These are phyloP conservation scores for Temnothorax nylanderi DNA, from an alignment of 1,140 invertebrate species.

Conservation along the genomic window DNA sequence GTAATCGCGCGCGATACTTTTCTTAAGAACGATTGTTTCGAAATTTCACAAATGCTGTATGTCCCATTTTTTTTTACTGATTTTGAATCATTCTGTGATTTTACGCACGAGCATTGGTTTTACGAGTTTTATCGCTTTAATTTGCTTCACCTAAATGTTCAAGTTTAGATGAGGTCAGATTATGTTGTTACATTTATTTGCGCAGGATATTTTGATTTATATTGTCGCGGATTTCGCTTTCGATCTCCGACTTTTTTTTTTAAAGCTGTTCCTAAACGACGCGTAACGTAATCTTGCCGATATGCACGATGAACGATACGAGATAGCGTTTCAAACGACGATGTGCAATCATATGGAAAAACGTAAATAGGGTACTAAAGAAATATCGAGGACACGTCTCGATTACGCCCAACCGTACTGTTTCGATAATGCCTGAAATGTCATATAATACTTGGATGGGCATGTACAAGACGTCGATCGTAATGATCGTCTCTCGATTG, in stretches of 20 bases:
- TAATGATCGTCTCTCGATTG: constrained; percentile 51
- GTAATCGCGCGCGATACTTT: not conserved
- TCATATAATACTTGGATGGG: constrained; percentile 55
- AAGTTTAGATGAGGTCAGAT: constrained; percentile 85
- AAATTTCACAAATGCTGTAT: constrained; percentile 17
- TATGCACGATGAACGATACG: constrained; percentile 58
- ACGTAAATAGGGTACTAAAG: constrained; percentile 36
- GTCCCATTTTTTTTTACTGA: constrained; percentile 11
- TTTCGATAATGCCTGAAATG: constrained; percentile 35
- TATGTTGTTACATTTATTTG: constrained; percentile 71
- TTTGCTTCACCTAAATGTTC: constrained; percentile 85
- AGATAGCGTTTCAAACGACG: constrained; percentile 31
- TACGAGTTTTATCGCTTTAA: constrained; percentile 66
- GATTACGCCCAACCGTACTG: not conserved
- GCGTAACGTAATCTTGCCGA: constrained; percentile 82
- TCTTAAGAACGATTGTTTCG: not conserved
- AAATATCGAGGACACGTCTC: constrained; percentile 35
- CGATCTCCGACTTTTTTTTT: constrained; percentile 77
- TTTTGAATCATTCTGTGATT: not conserved
- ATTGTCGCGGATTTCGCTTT: constrained; percentile 73
- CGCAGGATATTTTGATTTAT: constrained; percentile 58
- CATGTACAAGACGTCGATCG: constrained; percentile 53
- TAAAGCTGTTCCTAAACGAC: constrained; percentile 76
- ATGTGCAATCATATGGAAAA: constrained; percentile 44
- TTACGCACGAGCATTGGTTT: not conserved